A percentile compares a stretch with the other conserved stretches of the same genome.
Conservation (phyloP, 2,113 vertebrate species). For the Lanius ludovicianus region DNA sequence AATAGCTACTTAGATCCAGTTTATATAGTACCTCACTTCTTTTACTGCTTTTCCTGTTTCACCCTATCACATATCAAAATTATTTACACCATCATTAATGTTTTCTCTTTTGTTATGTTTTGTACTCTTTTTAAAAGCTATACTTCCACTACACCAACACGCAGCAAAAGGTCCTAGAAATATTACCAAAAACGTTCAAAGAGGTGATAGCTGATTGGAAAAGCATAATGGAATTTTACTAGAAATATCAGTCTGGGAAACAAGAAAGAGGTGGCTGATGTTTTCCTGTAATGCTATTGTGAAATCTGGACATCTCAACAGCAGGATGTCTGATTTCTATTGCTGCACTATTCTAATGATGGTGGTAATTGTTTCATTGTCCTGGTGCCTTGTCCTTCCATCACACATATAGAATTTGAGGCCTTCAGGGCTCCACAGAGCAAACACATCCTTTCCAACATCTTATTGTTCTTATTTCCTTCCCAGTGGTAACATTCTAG, state of each 20-base stretch:
- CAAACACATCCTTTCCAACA: background rate
- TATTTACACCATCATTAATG: constrained; percentile 38
- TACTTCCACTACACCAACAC: background rate
- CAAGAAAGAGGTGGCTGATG: background rate
- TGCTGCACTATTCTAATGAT: background rate
- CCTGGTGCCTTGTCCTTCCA: background rate
- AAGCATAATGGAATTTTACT: background rate
- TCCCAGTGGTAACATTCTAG: background rate
- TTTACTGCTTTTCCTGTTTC: constrained; percentile 6
- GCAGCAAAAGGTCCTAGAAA: background rate
- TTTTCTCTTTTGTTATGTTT: constrained; percentile 11
- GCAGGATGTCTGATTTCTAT: background rate
- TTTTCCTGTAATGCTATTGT: background rate
- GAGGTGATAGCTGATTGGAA: background rate
- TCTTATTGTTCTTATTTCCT: background rate
- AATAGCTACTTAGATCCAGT: constrained; percentile 28
- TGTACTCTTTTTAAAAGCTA: background rate
- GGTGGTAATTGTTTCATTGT: background rate
- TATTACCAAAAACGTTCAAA: background rate
- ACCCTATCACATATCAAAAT: background rate
- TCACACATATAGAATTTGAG: background rate
- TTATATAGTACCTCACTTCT: constrained; percentile 18
- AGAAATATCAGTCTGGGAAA: background rate
- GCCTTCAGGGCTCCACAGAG: background rate
- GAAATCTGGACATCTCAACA: background rate